Conservation (phyloP, 2,797 vertebrate genomes). For the Sebastiscus albofasciatus region DNA sequence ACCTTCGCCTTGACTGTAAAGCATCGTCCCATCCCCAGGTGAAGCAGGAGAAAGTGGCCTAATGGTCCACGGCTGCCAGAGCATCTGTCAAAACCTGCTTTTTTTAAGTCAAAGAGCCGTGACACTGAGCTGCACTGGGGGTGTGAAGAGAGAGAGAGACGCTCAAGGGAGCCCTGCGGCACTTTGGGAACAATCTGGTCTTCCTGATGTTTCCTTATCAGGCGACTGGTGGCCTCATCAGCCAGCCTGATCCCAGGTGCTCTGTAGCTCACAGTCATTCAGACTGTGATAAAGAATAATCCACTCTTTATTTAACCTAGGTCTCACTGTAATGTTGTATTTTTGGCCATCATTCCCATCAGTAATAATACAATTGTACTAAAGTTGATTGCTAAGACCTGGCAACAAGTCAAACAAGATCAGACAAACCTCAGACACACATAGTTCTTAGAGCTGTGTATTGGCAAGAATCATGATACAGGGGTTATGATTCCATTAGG, state of each 20-base stretch:
- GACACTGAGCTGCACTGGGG: slow-evolving; percentile 33
- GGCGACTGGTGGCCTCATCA: slow-evolving; percentile 9
- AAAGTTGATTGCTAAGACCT: not conserved
- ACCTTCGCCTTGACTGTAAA: slow-evolving; percentile 14
- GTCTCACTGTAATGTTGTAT: not conserved
- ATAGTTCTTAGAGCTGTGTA: not conserved
- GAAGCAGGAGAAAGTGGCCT: slow-evolving; percentile 36
- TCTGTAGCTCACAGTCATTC: not conserved
- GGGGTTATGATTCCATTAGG: not conserved
- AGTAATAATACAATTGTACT: not conserved
- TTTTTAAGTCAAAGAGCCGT: slow-evolving; percentile 12
- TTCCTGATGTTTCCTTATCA: slow-evolving; percentile 13
- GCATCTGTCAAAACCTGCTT: slow-evolving; percentile 29
- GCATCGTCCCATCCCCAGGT: not conserved
- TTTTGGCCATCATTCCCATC: not conserved
- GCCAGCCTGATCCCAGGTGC: not conserved
- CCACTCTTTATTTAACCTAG: not conserved
- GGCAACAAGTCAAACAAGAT: not conserved
- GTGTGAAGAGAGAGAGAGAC: not conserved
- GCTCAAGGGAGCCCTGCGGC: slow-evolving; percentile 18
- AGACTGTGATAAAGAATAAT: not conserved
- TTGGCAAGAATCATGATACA: not conserved
- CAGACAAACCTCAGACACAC: not conserved
- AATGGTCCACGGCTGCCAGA: slow-evolving; percentile 39
- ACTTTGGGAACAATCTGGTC: slow-evolving; percentile 16